Conservation (phyloP, 53 echinoderm and acorn worm species). For the Crossaster papposus region DNA sequence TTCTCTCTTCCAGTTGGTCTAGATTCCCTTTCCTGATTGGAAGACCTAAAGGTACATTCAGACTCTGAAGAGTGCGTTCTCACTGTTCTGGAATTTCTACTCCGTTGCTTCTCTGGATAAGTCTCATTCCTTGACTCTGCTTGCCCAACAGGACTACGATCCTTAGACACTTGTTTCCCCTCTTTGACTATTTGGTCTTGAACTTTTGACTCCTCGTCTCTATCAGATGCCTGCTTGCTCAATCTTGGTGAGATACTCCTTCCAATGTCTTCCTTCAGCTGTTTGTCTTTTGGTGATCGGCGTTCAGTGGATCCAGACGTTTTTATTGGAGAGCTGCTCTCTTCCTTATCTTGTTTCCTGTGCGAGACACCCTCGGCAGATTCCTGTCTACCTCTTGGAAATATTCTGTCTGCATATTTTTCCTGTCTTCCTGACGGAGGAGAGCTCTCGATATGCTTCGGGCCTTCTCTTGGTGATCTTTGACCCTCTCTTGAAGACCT, state of each 20-base stretch:
- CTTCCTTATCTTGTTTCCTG: constrained; percentile 25
- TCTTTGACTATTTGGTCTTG: not conserved
- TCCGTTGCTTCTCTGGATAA: constrained; percentile 35
- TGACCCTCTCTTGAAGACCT: constrained; percentile 10
- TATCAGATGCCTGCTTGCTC: not conserved
- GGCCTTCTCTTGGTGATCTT: constrained; percentile 21
- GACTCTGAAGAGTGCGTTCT: constrained; percentile 32
- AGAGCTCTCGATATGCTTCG: not conserved
- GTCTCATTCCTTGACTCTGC: not conserved
- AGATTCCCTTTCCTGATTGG: constrained; percentile 32
- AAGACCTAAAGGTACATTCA: not conserved
- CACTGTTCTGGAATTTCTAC: not conserved
- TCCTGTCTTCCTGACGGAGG: not conserved
- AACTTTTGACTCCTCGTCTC: not conserved
- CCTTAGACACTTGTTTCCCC: not conserved
- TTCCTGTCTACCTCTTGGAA: not conserved
- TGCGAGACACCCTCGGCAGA: not conserved
- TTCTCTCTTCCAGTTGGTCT: constrained; percentile 24
- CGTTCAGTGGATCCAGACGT: constrained; percentile 43
- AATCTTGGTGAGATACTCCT: not conserved
- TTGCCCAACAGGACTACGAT: not conserved
- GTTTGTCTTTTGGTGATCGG: constrained; percentile 43
- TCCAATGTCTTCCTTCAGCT: not conserved
- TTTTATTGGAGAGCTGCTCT: constrained; percentile 35
- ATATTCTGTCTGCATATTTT: not conserved